Evolutionary conservation across 2,113 vertebrate genomes (phyloP), one percentile per base, ranked within the genome.

Genomic region (Noturus placidus): DNA sequence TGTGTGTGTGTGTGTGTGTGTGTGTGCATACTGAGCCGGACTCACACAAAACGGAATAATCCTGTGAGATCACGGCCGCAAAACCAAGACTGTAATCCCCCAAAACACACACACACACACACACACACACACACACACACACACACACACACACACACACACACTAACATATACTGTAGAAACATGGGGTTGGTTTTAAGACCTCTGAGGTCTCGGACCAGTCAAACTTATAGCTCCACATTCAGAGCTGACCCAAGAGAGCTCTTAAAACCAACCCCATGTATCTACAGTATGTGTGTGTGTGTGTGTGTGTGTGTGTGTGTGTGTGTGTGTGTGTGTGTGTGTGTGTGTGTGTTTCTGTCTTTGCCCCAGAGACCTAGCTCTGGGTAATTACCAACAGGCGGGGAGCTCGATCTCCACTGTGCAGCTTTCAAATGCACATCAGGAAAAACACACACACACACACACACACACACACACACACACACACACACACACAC

Each of bases 321-420:
- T 50, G 6, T 4, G 0, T 57, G 50, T 77, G 11, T 1, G 7
- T 82, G 67, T 70, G 84, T 87, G 61, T 70, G 56, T 89, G 70
- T 84, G 52, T 85, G 35, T 83, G 59, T 86, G 76, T 85, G 80
- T 84, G 70, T 81, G 54, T 84, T 22, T 83, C 81, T 89, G 56
- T 88, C 84, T 56, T 72, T 92, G 93, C 93, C 94, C 94, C 67
- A 59, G 85, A 86, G 85, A 89, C 91, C 0, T 84, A 46, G 83
- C 46, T 78, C 86, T 92, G 93, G 92, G 92, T 95, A 93, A 94
- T 92, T 91, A 77, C 93, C 91, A 93, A 95, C 94, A 95, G 94
- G 94, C 94, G 93, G 65, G 85, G 17, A 89, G 88, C 92, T 90
- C 65, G 86, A 87, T 83, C 74, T 81, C 61, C 81, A 63, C 81